Conservation (phyloP, 2,797 vertebrate genomes). For the Halcyon chelicuti region DNA sequence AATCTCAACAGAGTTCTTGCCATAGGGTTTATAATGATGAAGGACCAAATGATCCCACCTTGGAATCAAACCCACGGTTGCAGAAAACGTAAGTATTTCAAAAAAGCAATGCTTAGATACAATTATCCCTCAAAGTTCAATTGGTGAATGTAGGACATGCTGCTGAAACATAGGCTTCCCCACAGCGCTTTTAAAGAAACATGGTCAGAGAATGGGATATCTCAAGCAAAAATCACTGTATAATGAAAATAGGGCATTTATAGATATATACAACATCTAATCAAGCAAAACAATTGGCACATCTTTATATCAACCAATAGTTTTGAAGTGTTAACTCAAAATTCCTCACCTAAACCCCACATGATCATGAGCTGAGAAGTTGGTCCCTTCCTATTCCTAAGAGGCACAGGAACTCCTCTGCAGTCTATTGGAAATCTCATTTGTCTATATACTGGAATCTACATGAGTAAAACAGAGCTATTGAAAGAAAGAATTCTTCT, state of each 20-base stretch:
- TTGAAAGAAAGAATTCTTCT: not conserved
- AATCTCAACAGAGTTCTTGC: not conserved
- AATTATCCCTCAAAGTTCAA: not conserved
- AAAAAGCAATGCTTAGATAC: not conserved
- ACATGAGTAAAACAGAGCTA: not conserved
- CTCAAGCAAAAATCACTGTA: not conserved
- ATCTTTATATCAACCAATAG: not conserved
- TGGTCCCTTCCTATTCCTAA: not conserved
- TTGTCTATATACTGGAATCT: not conserved
- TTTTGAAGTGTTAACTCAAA: not conserved
- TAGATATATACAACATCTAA: not conserved
- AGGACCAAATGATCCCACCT: not conserved
- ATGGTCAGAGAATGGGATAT: not conserved
- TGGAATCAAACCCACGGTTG: not conserved
- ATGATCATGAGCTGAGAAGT: not conserved
- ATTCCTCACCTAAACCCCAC: not conserved
- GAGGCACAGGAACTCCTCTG: not conserved
- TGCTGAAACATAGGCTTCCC: not conserved
- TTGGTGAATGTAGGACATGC: not conserved
- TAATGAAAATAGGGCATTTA: not conserved
- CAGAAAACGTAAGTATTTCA: not conserved
- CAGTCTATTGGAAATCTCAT: not conserved
- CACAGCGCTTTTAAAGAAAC: not conserved
- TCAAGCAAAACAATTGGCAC: not conserved
- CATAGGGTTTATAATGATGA: not conserved